These are phyloP conservation scores for Clostera curtula DNA, from an alignment of 2,888 invertebrate genomes.

Conservation along the genomic window DNA sequence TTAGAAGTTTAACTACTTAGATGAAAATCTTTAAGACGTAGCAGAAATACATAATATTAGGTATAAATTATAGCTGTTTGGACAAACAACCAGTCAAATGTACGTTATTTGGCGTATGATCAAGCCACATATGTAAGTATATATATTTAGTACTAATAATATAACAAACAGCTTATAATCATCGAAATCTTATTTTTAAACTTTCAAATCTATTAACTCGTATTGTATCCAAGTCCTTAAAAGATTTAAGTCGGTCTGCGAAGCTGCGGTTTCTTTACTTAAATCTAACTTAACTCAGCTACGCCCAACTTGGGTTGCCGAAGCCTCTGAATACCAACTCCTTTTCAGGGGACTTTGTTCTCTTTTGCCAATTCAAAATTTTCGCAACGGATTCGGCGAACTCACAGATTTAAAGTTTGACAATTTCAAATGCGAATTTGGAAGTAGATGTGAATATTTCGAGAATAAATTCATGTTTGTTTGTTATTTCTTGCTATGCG, in stretches of 20 bases:
- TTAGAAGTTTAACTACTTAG: too few relatives aligned
- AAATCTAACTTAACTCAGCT: constrained; percentile 58
- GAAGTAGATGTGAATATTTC: constrained; percentile 31
- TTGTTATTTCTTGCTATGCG: constrained; percentile 20
- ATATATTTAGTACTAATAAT: too few relatives aligned
- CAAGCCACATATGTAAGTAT: too few relatives aligned
- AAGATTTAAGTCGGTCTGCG: constrained; percentile 59
- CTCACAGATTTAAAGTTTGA: constrained; percentile 52
- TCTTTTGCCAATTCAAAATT: constrained; percentile 44
- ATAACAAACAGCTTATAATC: constrained; percentile 2
- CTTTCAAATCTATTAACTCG: constrained; percentile 18
- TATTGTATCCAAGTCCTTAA: constrained; percentile 30
- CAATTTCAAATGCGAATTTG: constrained; percentile 42
- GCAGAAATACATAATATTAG: too few relatives aligned
- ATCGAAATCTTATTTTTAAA: constrained; percentile 7
- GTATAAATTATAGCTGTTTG: too few relatives aligned
- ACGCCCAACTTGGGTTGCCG: constrained; percentile 60
- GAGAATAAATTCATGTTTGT: constrained; percentile 31
- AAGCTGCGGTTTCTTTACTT: constrained; percentile 66
- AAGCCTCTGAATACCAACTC: constrained; percentile 56
- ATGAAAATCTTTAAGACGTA: too few relatives aligned
- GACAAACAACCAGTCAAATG: too few relatives aligned
- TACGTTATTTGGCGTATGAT: too few relatives aligned
- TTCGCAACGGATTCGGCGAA: constrained; percentile 37
- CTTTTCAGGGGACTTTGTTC: constrained; percentile 60